A percentile compares a stretch with the other conserved stretches of the same genome.
These are phyloP conservation scores for Drosophila saltans DNA, from an alignment of 1,140 invertebrate genomes.

Conservation along the genomic window DNA sequence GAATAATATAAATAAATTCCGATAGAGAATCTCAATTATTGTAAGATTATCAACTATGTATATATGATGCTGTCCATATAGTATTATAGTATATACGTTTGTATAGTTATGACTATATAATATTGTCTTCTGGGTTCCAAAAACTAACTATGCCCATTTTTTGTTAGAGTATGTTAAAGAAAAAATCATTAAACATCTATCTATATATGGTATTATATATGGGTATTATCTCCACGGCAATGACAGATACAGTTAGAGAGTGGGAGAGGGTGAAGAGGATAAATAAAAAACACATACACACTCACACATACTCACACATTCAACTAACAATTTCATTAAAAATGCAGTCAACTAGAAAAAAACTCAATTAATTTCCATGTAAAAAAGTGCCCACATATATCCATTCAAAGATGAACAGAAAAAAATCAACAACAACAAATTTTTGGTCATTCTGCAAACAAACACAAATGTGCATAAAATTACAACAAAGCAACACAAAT, in stretches of 20 bases:
- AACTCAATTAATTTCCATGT: conserved; percentile 78
- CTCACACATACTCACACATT: conserved; percentile 1
- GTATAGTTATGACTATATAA: too few species aligned
- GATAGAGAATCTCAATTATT: too few species aligned
- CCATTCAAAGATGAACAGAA: conserved; percentile 30
- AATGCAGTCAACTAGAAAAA: conserved; percentile 81
- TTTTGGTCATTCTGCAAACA: conserved; percentile 75
- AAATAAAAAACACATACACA: conserved; percentile 45
- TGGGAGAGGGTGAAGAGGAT: conserved; percentile 23
- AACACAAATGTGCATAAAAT: conserved; percentile 81
- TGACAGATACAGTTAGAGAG: conserved; percentile 38
- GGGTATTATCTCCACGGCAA: conserved; percentile 75
- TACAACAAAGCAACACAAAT: conserved; percentile 75
- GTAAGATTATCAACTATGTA: too few species aligned
- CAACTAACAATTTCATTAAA: conserved; percentile 81
- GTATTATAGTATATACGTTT: too few species aligned
- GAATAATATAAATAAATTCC: too few species aligned
- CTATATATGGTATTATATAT: not conserved
- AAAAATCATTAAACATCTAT: conserved; percentile 4
- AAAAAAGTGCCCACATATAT: conserved; percentile 38
- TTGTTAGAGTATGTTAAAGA: not conserved
- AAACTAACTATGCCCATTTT: not conserved
- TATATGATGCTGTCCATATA: too few species aligned
- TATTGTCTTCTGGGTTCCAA: too few species aligned
- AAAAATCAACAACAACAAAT: conserved; percentile 50